Evolutionary conservation across 2,888 invertebrate genomes (phyloP), one percentile per base, ranked within the genome.

Genomic region (Danaus chrysippus): DNA sequence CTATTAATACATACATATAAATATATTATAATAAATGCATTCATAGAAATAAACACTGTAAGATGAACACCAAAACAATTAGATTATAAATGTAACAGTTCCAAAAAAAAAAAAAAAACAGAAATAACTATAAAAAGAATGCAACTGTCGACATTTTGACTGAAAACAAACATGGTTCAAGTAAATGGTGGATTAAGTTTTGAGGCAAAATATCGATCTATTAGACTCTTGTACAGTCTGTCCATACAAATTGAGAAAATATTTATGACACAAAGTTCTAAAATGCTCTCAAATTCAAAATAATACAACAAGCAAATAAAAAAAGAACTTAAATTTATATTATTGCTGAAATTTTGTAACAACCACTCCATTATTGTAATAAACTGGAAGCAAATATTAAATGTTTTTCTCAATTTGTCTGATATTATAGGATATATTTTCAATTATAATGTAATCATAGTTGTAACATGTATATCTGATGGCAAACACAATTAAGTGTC

Each of bases 401-500:
- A n/a, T 49, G 10, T 10, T 66, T 66, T 63, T 63, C 63, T 63
- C 54, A 63, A 60, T 61, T 63, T 58, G 60, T n/a, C 17, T 56
- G 63, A 58, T 46, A 49, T 17, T 10, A 49, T 49, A 49, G 17
- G 49, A 49, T 49, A 10, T 46, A 46, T 15, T 49, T 17, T 49
- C 11, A 17, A 49, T 17, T 10, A 11, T 19, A 59, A 54, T 11
- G 57, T 59, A 46, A 42, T 53, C 15, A 46, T 66, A 63, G 61
- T 17, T 59, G 12, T 63, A 63, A 66, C 58, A 15, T 59, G 34
- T 13, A 44, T 56, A 57, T 49, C 49, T 49, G 15, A 61, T 63
- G 65, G 66, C 64, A 68, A 54, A 68, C 64, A 63, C 61, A 59
- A 54, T 17, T 13, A 68, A 42, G 64, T 68, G 64, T 66, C 68